Conservation (phyloP, 2,888 invertebrate genomes). For the Rhynchonema sp. region DNA sequence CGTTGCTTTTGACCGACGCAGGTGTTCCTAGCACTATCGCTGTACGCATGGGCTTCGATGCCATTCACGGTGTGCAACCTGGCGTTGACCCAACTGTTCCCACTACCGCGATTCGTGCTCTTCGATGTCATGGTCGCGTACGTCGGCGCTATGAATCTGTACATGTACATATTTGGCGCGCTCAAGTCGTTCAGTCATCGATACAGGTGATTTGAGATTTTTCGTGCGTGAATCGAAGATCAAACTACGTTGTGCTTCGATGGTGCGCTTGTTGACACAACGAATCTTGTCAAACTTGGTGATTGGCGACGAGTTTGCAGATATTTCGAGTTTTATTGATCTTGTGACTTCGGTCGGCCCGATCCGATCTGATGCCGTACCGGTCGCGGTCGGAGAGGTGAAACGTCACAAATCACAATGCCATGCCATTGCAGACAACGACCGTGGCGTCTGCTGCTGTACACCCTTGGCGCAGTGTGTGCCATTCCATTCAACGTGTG, state of each 20-base stretch:
- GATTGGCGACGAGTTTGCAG: too few species aligned
- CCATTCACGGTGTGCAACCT: slow-evolving; percentile 77
- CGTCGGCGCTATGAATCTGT: slow-evolving; percentile 76
- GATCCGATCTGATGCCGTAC: too few species aligned
- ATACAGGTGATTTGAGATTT: slow-evolving; percentile 16
- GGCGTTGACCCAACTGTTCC: slow-evolving; percentile 58
- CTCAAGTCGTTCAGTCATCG: slow-evolving; percentile 67
- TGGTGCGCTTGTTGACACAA: too few species aligned
- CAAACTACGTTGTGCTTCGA: too few species aligned
- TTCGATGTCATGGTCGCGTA: slow-evolving; percentile 73
- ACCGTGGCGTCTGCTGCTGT: slow-evolving; percentile 18
- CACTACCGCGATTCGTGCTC: slow-evolving; percentile 48
- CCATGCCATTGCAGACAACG: slow-evolving; percentile 20
- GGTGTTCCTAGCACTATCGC: slow-evolving; percentile 58
- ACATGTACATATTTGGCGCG: slow-evolving; percentile 96
- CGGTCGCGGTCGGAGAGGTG: too few species aligned
- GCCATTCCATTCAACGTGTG: slow-evolving; percentile 80
- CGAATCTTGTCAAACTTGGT: too few species aligned
- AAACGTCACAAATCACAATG: too few species aligned
- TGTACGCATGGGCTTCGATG: slow-evolving; percentile 88
- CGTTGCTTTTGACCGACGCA: too few species aligned
- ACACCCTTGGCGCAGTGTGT: slow-evolving; percentile 52
- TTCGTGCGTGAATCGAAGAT: too few species aligned
- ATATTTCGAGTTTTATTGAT: too few species aligned
- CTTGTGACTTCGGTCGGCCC: too few species aligned